A percentile compares a stretch with the other conserved stretches of the same genome.
Conservation (phyloP, 2,888 invertebrate genomes). For the Formica aserva region DNA sequence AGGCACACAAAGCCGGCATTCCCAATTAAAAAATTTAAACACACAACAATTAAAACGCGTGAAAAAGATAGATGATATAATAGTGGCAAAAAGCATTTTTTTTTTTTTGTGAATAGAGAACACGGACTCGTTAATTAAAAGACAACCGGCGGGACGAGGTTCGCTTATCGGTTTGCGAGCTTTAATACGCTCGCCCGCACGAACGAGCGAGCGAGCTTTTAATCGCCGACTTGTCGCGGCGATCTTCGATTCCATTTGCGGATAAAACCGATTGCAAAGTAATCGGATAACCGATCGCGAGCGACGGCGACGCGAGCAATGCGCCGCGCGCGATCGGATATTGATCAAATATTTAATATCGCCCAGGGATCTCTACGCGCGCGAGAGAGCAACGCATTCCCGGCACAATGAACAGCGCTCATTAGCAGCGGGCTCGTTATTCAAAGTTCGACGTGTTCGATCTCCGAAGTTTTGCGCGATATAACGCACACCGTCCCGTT, state of each 20-base stretch:
- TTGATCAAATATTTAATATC: conserved; percentile 52
- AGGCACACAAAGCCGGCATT: not conserved
- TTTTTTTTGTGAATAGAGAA: conserved; percentile 11
- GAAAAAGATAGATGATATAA: conserved; percentile 13
- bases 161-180: conserved; percentile 50
- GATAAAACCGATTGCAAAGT: conserved; percentile 61
- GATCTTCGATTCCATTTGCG: conserved; percentile 58
- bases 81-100: conserved; percentile 1
- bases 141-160: conserved; percentile 37
- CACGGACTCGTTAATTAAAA: conserved; percentile 46
- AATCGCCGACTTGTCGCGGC: conserved; percentile 50
- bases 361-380: conserved; percentile 4
- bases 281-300: conserved; percentile 59
- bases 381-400: conserved; percentile 33
- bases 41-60: not conserved
- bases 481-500: not conserved
- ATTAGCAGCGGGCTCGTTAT: conserved; percentile 51
- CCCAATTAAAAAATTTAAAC: conserved; percentile 1
- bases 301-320: conserved; percentile 15
- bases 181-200: conserved; percentile 49
- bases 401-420: conserved; percentile 46
- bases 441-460: conserved; percentile 54
- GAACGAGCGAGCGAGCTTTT: conserved; percentile 40
- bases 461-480: conserved; percentile 30
- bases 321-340: conserved; percentile 46